phyloP scores from a whole-genome alignment of 2,888 invertebrate genomes.

The Leptothorax acervorum region DNA sequence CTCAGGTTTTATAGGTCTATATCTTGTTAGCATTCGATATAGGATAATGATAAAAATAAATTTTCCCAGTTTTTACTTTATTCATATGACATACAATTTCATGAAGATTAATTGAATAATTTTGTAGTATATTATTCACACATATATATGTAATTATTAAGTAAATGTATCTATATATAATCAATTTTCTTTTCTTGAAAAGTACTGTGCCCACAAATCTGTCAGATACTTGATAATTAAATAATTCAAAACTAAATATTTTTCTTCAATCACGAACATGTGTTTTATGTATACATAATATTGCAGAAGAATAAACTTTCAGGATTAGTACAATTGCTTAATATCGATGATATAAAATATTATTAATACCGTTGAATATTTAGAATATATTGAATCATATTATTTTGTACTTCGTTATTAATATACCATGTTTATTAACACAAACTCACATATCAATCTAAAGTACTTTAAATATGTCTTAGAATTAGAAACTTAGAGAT shows the following conservation, averaged over 20 bases:
- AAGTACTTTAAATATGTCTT: constrained; percentile 26
- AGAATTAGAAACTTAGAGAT: not conserved
- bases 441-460: constrained; percentile 17
- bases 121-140: not conserved
- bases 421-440: not conserved
- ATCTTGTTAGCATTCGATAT: constrained; percentile 57
- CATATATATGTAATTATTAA: not conserved
- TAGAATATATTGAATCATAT: not conserved
- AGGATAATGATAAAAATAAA: not conserved
- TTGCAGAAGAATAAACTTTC: not conserved
- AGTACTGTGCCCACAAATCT: not conserved
- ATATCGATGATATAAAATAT: not conserved
- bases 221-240: constrained; percentile 15
- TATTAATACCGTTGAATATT: constrained; percentile 16
- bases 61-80: constrained; percentile 15
- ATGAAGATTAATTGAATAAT: constrained; percentile 19
- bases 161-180: not conserved
- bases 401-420: constrained; percentile 16
- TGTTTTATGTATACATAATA: not conserved
- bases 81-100: constrained; percentile 8
- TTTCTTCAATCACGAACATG: not conserved
- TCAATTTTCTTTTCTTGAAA: not conserved
- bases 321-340: not conserved
- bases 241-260: not conserved
- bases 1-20: not conserved